Percentiles rank a stretch among this genome's conserved stretches.
Evolutionary conservation across 2,888 invertebrate genomes (phyloP).

Genomic region (Cryptocephalus moraei): DNA sequence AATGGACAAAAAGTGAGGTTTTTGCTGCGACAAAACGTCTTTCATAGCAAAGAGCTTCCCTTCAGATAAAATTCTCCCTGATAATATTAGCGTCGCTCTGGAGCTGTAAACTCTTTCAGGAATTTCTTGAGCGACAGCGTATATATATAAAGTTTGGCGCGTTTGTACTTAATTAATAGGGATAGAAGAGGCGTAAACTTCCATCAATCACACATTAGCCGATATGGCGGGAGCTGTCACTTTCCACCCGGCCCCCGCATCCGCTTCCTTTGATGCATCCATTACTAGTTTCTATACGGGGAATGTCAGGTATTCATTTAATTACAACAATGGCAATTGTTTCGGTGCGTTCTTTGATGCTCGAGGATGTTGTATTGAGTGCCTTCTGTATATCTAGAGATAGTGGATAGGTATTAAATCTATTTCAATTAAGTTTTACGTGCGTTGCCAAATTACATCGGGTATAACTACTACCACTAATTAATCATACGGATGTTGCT

Average conservation of each 20-base stretch:
- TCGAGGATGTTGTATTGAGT: no score
- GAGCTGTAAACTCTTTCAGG: neutral
- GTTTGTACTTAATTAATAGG: neutral
- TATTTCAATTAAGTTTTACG: no score
- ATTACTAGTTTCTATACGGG: no score
- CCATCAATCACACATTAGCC: conserved; percentile 5
- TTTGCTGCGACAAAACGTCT: no score
- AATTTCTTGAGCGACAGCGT: neutral
- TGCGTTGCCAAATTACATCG: no score
- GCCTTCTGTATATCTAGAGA: no score
- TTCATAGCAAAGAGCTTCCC: no score
- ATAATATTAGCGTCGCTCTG: neutral
- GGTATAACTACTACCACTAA: no score
- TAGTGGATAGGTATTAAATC: no score
- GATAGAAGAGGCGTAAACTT: conserved; percentile 1
- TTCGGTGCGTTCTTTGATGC: no score
- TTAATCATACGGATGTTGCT: no score
- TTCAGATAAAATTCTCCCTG: neutral
- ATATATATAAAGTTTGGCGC: neutral
- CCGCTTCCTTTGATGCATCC: neutral
- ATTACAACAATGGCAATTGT: conserved; percentile 4
- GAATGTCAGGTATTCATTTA: conserved; percentile 6
- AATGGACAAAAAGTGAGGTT: no score
- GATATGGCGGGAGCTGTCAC: conserved; percentile 5
- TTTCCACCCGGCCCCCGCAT: neutral